phyloP scores from a whole-genome alignment of 2,113 vertebrate genomes.

The Ophiodon elongatus region DNA sequence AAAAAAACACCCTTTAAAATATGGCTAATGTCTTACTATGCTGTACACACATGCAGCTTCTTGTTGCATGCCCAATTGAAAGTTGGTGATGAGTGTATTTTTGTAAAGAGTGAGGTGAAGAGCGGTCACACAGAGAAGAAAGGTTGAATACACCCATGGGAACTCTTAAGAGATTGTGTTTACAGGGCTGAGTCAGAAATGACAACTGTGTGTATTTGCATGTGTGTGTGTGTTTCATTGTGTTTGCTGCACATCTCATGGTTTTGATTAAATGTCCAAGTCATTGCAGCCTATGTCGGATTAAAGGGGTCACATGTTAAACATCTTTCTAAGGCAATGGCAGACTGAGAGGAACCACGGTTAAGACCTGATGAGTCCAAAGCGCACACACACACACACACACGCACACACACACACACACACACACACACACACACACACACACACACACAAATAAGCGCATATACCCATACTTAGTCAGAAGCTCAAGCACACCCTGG shows the following conservation, averaged over 20 bases:
- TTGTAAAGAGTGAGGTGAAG: constrained; percentile 12
- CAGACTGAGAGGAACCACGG: constrained; percentile 8
- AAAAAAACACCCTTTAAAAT: not conserved
- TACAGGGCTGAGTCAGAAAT: constrained; percentile 10
- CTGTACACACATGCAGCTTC: not conserved
- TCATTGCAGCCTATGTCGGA: not conserved
- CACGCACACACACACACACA: not conserved
- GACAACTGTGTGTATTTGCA: not conserved
- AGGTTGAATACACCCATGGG: constrained; percentile 14
- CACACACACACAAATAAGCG: constrained; percentile 3
- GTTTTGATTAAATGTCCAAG: constrained; percentile 10
- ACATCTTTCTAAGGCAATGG: not conserved
- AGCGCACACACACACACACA: not conserved
- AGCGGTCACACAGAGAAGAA: not conserved
- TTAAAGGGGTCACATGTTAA: not conserved
- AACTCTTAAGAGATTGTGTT: constrained; percentile 9
- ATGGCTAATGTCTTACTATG: not conserved
- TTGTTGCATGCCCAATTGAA: not conserved
- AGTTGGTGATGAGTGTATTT: constrained; percentile 7
- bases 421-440: not conserved
- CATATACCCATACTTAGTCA: constrained; percentile 1
- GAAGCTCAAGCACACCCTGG: constrained; percentile 5
- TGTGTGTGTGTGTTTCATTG: not conserved
- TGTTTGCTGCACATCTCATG: not conserved
- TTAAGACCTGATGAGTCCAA: constrained; percentile 1